phyloP scores from a whole-genome alignment of 2,113 vertebrate genomes.

The Coptodon rendalli region DNA sequence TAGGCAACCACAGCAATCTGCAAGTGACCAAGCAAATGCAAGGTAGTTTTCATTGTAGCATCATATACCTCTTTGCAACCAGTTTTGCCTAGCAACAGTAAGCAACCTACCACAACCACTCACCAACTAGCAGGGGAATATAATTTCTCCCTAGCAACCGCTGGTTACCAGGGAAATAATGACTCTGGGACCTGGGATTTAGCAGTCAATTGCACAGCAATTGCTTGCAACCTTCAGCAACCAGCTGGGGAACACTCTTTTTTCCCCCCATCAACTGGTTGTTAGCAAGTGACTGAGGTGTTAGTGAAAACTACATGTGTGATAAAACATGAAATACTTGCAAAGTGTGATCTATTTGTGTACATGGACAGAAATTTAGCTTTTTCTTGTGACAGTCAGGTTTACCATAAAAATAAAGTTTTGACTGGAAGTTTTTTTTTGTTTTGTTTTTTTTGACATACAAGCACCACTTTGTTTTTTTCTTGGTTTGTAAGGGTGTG shows the following conservation, averaged over 20 bases:
- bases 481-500: not conserved
- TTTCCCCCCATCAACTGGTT: not conserved
- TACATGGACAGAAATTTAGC: not conserved
- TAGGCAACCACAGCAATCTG: not conserved
- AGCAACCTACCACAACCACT: not conserved
- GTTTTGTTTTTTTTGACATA: not conserved
- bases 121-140: not conserved
- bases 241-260: not conserved
- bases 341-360: not conserved
- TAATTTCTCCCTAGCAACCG: not conserved
- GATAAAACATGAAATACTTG: not conserved
- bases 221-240: not conserved
- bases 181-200: not conserved
- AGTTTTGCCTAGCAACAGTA: not conserved
- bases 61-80: not conserved
- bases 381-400: not conserved
- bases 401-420: not conserved
- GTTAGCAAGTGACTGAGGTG: not conserved
- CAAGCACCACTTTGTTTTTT: not conserved
- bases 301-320: not conserved
- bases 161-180: not conserved
- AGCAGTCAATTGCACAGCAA: not conserved
- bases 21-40: not conserved
- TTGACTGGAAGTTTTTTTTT: fast-evolving
- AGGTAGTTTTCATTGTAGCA: not conserved